Evolutionary conservation across 2,888 invertebrate species (phyloP).

Genomic region (Mesochorus sp.): DNA sequence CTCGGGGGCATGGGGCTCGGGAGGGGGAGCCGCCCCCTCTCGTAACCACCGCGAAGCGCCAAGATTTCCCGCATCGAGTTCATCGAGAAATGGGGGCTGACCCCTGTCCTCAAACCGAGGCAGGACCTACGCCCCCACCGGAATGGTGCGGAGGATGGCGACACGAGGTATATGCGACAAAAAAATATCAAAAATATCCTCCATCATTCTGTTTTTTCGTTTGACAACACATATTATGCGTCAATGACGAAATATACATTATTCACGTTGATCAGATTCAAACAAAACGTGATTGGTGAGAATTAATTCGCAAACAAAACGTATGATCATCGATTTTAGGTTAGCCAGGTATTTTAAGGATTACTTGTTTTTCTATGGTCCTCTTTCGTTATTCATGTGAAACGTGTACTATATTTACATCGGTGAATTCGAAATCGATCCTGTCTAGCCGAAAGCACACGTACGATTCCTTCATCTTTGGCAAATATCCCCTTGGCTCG

Average conservation of each 20-base stretch:
- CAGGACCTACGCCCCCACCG: slow-evolving; percentile 93
- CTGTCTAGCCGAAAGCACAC: background rate
- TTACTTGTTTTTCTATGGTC: background rate
- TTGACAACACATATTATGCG: background rate
- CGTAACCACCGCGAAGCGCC: slow-evolving; percentile 86
- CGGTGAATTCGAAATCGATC: background rate
- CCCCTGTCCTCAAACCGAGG: slow-evolving; percentile 98
- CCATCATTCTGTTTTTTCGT: background rate
- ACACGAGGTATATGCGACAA: slow-evolving; percentile 85
- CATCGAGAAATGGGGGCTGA: slow-evolving; percentile 98
- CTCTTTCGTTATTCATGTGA: background rate
- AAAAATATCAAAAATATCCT: background rate
- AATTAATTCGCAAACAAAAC: background rate
- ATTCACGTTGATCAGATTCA: background rate
- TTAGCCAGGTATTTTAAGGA: background rate
- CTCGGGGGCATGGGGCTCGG: slow-evolving; percentile 84
- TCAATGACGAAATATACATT: background rate
- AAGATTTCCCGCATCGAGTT: slow-evolving; percentile 99
- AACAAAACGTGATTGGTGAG: background rate
- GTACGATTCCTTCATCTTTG: slow-evolving; percentile 35
- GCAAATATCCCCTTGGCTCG: slow-evolving; percentile 61
- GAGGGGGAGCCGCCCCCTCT: slow-evolving; percentile 86
- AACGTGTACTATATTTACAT: background rate
- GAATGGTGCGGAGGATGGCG: slow-evolving; percentile 88
- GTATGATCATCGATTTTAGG: background rate